These are phyloP conservation scores for Sarcophaga rosellei DNA, from an alignment of 2,888 invertebrate species.

Conservation along the genomic window DNA sequence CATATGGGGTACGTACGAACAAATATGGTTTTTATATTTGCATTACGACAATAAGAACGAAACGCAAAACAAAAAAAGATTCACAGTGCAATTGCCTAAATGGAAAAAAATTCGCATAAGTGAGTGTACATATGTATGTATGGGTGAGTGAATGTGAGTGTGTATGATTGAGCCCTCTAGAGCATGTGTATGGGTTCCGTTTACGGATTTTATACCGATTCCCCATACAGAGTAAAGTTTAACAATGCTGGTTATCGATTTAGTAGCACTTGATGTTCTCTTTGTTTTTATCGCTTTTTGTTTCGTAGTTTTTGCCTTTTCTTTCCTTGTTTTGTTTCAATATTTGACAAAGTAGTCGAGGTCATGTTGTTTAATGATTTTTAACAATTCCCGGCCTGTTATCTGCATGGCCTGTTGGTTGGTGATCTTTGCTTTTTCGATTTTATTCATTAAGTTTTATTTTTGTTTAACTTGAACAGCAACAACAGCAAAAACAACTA, in stretches of 20 bases:
- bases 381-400: slow-evolving; percentile 24
- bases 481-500: no score
- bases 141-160: not conserved
- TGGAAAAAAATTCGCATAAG: slow-evolving; percentile 15
- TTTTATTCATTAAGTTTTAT: slow-evolving; percentile 36
- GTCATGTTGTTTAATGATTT: slow-evolving; percentile 62
- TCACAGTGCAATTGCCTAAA: slow-evolving; percentile 44
- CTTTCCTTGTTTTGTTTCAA: not conserved
- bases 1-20: slow-evolving; percentile 19
- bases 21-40: slow-evolving; percentile 51
- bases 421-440: slow-evolving; percentile 8
- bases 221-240: slow-evolving; percentile 27
- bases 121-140: slow-evolving; percentile 1
- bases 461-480: not conserved
- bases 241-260: slow-evolving; percentile 64
- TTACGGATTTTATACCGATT: not conserved
- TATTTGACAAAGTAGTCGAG: slow-evolving; percentile 55
- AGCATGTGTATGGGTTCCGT: no score
- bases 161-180: not conserved
- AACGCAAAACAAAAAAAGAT: not conserved
- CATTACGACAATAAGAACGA: slow-evolving; percentile 5
- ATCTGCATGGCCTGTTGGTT: not conserved
- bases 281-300: slow-evolving; percentile 33
- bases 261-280: slow-evolving; percentile 58
- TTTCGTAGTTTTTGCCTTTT: no score